Evolutionary conservation across 2,797 vertebrate genomes (phyloP).

Genomic region (Catamblyrhynchus diadema): DNA sequence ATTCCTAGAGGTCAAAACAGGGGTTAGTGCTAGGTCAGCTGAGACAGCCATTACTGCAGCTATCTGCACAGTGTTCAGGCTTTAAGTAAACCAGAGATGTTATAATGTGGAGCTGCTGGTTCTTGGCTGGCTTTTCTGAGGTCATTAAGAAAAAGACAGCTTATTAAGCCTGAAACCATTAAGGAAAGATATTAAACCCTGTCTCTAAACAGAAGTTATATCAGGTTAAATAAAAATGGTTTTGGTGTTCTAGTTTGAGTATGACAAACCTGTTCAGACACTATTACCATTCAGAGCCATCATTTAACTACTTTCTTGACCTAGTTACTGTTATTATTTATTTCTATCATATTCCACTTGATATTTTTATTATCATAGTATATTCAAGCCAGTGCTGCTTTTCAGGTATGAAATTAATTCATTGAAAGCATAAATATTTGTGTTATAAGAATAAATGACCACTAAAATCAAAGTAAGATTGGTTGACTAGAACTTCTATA

Average conservation of each 20-base stretch:
- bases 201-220: neutral
- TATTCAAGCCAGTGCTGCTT: neutral
- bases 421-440: neutral
- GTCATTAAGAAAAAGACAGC: neutral
- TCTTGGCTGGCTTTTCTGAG: neutral
- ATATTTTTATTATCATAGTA: neutral
- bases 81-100: constrained; percentile 38
- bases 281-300: neutral
- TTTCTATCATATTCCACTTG: neutral
- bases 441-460: neutral
- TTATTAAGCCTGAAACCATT: neutral
- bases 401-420: neutral
- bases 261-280: neutral
- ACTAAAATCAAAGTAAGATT: neutral
- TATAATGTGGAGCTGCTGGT: constrained; percentile 36
- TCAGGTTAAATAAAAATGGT: neutral
- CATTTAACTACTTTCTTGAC: neutral
- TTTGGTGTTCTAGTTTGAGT: neutral
- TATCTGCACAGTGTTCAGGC: constrained; percentile 33
- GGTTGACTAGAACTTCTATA: neutral
- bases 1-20: constrained; percentile 40
- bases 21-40: constrained; percentile 58
- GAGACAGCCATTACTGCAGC: constrained; percentile 22
- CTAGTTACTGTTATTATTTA: neutral
- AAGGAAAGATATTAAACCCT: neutral